Evolutionary conservation across 2,888 invertebrate genomes (phyloP).

Genomic region (Leuctra nigra): DNA sequence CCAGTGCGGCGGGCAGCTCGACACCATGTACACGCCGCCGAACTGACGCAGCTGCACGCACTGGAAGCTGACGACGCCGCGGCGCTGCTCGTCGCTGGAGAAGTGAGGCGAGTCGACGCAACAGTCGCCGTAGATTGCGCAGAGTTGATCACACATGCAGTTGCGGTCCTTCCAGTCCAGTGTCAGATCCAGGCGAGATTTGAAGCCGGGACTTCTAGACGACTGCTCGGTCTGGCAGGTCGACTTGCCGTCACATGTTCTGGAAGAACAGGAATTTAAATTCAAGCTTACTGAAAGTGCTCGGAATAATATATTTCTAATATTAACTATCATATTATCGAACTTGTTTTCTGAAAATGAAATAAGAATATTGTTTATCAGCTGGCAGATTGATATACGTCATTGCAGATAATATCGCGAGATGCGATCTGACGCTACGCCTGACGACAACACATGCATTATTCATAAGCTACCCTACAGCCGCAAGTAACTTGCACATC

Average conservation of each 20-base stretch:
- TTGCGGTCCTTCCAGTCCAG: slow-evolving; percentile 39
- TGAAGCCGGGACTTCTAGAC: background rate
- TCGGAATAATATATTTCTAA: too few species aligned
- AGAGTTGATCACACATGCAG: slow-evolving; percentile 42
- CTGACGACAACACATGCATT: too few species aligned
- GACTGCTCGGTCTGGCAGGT: slow-evolving; percentile 30
- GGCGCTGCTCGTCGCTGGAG: slow-evolving; percentile 33
- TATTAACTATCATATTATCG: too few species aligned
- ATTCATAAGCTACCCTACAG: too few species aligned
- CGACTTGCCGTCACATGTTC: slow-evolving; percentile 34
- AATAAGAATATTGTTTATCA: too few species aligned
- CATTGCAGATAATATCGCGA: too few species aligned
- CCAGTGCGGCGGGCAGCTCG: slow-evolving; percentile 40
- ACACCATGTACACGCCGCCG: slow-evolving; percentile 41
- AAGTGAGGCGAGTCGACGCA: slow-evolving; percentile 39
- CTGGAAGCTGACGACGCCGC: slow-evolving; percentile 35
- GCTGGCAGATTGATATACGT: too few species aligned
- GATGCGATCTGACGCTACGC: too few species aligned
- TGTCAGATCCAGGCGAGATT: slow-evolving; percentile 31
- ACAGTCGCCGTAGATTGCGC: slow-evolving; percentile 43
- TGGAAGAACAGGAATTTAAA: slow-evolving; percentile 22
- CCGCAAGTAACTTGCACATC: too few species aligned
- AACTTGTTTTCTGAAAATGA: too few species aligned
- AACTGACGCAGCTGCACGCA: slow-evolving; percentile 39
- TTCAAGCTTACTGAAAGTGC: too few species aligned